phyloP scores from a whole-genome alignment of 2,797 vertebrate genomes.

The Acanthopagrus latus region DNA sequence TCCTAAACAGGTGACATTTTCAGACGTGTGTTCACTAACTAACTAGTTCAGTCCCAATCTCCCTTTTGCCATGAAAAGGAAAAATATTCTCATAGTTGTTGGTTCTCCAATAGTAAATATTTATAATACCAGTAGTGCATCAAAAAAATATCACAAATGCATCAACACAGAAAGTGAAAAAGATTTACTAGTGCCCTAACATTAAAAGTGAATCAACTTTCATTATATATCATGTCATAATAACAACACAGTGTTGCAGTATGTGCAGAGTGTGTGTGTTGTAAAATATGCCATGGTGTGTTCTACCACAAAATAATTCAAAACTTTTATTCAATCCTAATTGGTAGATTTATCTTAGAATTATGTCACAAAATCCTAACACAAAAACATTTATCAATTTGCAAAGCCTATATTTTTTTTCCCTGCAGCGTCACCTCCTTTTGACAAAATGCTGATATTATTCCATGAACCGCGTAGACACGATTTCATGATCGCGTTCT shows the following conservation, averaged over 20 bases:
- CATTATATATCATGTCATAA: too few relatives aligned
- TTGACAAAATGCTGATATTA: slow-evolving; percentile 36
- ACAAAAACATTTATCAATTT: slow-evolving; percentile 22
- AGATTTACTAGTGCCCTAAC: slow-evolving; percentile 8
- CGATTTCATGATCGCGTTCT: slow-evolving; percentile 41
- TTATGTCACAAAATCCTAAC: slow-evolving; percentile 14
- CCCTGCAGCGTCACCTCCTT: slow-evolving; percentile 9
- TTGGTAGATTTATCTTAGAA: slow-evolving; percentile 17
- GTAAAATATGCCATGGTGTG: slow-evolving; percentile 11
- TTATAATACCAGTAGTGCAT: slow-evolving; percentile 5
- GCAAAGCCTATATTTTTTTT: slow-evolving; percentile 7
- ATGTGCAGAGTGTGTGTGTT: slow-evolving; percentile 17
- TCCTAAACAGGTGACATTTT: slow-evolving; percentile 54
- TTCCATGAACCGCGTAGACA: background rate
- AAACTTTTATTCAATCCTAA: slow-evolving; percentile 4
- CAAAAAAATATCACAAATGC: background rate
- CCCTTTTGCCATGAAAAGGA: slow-evolving; percentile 9
- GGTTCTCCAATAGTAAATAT: slow-evolving; percentile 5
- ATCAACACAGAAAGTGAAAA: slow-evolving; percentile 28
- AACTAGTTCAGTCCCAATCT: slow-evolving; percentile 20
- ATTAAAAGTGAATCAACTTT: too few relatives aligned
- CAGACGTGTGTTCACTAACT: slow-evolving; percentile 37
- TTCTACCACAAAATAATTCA: slow-evolving; percentile 24
- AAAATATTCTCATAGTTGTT: slow-evolving; percentile 31
- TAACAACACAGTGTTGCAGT: background rate